Evolutionary conservation across 2,113 vertebrate genomes (phyloP).

Genomic region (Orthonyx spaldingii): DNA sequence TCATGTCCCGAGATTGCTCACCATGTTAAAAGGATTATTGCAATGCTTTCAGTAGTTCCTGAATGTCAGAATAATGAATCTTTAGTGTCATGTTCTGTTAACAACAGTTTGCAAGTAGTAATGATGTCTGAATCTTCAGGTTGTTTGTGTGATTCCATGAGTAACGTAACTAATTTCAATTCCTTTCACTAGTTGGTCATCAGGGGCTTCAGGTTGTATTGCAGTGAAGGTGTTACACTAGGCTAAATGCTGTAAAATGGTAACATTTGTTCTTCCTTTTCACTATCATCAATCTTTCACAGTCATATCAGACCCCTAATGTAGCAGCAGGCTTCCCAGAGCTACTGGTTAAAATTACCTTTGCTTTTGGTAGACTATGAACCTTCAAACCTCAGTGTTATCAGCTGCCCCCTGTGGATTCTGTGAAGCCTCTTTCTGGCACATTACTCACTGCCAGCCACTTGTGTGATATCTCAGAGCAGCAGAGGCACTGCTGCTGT

Average conservation of each 20-base stretch:
- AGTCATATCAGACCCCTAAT: conserved; percentile 46
- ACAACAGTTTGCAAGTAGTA: neutral
- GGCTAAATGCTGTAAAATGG: conserved; percentile 72
- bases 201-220: neutral
- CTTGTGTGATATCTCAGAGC: conserved; percentile 38
- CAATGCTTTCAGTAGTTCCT: neutral
- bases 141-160: neutral
- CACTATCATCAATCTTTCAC: conserved; percentile 73
- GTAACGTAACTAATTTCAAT: neutral
- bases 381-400: conserved; percentile 66
- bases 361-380: conserved; percentile 68
- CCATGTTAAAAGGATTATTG: neutral
- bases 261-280: conserved; percentile 70
- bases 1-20: neutral
- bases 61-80: neutral
- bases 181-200: conserved; percentile 14
- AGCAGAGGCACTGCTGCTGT: conserved; percentile 4
- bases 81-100: neutral
- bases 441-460: conserved; percentile 68
- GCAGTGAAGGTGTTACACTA: conserved; percentile 60
- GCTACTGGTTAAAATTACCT: conserved; percentile 70
- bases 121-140: neutral
- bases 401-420: conserved; percentile 69
- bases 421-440: conserved; percentile 55
- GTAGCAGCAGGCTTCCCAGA: conserved; percentile 69